phyloP scores from a whole-genome alignment of 64 coral and sea anemone species.

The Catalaphyllia jardinei region DNA sequence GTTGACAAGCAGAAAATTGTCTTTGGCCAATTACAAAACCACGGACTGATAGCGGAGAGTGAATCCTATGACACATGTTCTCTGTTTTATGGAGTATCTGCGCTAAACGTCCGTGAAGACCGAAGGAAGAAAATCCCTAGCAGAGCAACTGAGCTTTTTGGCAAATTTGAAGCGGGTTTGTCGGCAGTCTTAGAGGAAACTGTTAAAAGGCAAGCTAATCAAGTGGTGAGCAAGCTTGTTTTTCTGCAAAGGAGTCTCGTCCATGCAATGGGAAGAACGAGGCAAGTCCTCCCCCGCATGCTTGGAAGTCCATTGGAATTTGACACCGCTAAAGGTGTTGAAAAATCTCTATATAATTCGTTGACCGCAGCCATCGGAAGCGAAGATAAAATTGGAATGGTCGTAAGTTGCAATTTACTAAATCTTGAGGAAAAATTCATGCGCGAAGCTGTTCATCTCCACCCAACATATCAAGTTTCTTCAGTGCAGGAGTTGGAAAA shows the following conservation, averaged over 20 bases:
- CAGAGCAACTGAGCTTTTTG: background rate
- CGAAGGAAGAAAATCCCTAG: background rate
- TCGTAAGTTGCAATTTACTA: background rate
- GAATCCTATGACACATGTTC: background rate
- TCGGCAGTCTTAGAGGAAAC: background rate
- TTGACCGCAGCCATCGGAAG: background rate
- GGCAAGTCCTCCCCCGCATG: background rate
- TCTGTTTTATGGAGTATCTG: constrained; percentile 1
- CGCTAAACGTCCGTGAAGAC: background rate
- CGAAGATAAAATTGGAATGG: background rate
- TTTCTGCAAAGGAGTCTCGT: background rate
- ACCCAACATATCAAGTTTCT: background rate
- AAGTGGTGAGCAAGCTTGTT: background rate
- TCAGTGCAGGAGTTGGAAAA: background rate
- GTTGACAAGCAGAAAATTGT: constrained; percentile 4
- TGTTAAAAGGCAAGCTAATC: background rate
- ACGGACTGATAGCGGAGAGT: background rate
- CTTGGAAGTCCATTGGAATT: background rate
- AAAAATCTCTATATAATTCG: background rate
- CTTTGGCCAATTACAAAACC: background rate
- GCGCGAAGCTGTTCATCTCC: background rate
- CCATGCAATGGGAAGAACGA: background rate
- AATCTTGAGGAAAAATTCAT: constrained; percentile 12
- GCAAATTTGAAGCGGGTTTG: background rate
- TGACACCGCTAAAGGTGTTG: background rate